Evolutionary conservation across 2,113 vertebrate genomes (phyloP), one percentile per base, ranked within the genome.

Genomic region (Malurus alboscapulatus): DNA sequence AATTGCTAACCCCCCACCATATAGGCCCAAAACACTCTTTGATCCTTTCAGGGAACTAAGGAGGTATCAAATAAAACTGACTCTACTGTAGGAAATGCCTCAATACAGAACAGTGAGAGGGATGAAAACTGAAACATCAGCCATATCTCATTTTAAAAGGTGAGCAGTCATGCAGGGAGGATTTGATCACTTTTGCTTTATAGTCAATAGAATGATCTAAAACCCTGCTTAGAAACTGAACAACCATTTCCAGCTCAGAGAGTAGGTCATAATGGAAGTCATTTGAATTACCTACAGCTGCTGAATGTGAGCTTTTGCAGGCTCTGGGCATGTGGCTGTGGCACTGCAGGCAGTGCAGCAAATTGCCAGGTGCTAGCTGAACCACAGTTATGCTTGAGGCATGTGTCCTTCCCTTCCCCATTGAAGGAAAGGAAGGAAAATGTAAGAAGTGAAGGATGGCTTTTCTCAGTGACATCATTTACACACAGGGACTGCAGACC

Each of bases 241-340:
- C 73, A 63, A 53, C 24, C 48, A 40, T 67, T 90, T 88, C 47
- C 40, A 38, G 91, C 91, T 63, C 76, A 53, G 53, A 74, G 72
- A 87, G 22, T 17, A 77, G 65, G 40, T 44, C 36, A 14, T 26
- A 72, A 63, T 10, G 8, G 63, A 48, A 68, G 48, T 8, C 6
- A 87, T 61, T 34, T 40, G 73, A 67, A 80, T 62, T 50, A 42
- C 69, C 80, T 50, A 15, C 29, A 72, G 77, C 44, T 76, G 48
- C 55, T 0, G 4, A 62, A 30, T 0, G 7, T 18, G 42, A 68
- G 55, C 38, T 47, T 66, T 36, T 3, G 8, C 1, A 54, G 55
- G 40, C 51, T 21, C 24, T 26, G 26, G 68, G 11, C 0, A 0
- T 0, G 0, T 5, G 38, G 34, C 0, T 65, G 45, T 2, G 15